Evolutionary conservation across 1,140 invertebrate species (phyloP), one percentile per base, ranked within the genome.

Genomic region (Sarcophaga peregrina): DNA sequence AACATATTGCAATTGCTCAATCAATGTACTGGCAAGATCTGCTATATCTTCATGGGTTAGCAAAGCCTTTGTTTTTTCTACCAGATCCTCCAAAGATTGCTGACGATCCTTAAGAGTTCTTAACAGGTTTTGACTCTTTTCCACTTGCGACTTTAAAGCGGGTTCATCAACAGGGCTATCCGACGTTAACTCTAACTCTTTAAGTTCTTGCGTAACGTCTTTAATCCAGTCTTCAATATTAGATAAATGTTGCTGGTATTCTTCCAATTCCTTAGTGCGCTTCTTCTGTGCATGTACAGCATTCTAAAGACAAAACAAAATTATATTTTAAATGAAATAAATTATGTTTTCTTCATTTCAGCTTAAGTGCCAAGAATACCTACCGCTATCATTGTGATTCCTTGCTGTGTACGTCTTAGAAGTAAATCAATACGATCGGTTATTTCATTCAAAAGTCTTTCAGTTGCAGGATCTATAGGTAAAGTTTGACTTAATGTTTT

Each of bases 171-270:
- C 85, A 50, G 83, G 88, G 80, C 86, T 87, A 7, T 88, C 86
- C 5, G 85, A 17, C 0, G 86, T 90, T n/a, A 87, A 82, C 80
- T 89, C 88, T 5, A 87, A 86, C 9, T 85, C 85, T 15, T 87
- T 87, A 25, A 88, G 62, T 75, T 90, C 87, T 0, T 85, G 85
- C 17, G 87, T 86, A 8, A 88, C 91, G 87, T 83, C 90, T 87
- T 90, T 87, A 17, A 95, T 88, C 94, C 94, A 95, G 58, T 89
- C 86, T 85, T 95, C 93, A 0, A 94, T 92, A 86, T 94, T 93
- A 52, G 91, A 91, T 54, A 95, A 91, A 85, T 94, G 91, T 76
- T 90, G 86, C 87, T 93, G 93, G 85, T 95, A 95, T 58, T 91
- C 85, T 25, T 91, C 86, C 10, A 94, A 88, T 87, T 95, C 92